Evolutionary conservation across 2,888 invertebrate species (phyloP), one percentile per base, ranked within the genome.

Genomic region (Byasa hedistus): DNA sequence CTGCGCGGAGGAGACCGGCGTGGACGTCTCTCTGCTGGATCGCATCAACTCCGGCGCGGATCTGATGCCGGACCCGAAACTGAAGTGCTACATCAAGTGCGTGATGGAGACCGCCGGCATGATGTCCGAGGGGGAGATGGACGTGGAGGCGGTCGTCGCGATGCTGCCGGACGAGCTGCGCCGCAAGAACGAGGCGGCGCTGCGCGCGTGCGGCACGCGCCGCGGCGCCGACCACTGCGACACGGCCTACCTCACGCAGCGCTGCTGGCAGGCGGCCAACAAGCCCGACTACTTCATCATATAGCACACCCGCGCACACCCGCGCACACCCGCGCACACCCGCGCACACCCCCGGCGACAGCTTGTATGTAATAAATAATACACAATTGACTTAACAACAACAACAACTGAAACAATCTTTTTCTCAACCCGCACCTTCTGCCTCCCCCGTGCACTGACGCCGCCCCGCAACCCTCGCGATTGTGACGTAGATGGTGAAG

Each of bases 101-200:
- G 77, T 83, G 23, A 88, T 91, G 91, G 91, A 90, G 79, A 89
- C 86, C 32, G 86, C 87, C 1, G 91, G 91, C 57, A 89, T 91
- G 88, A 70, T 89, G 77, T 66, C 79, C 0, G 89, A 83, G 5
- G 91, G 89, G 39, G 76, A 68, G 22, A 79, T 91, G 69, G 87
- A 91, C 72, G 77, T 89, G 59, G 91, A 90, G 48, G 83, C 87
- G 2, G 84, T 88, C 64, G 71, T 91, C 56, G 85, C 84, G 24
- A 71, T 91, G 72, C 74, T 91, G 70, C 89, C 87, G 0, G 83
- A 84, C 10, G 81, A 76, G 44, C 63, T 89, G 71, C 76, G 78
- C 24, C 69, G 39, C 44, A 80, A 77, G 70, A 82, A 79, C 72
- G 87, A 77, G 69, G 72, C 69, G 0, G 23, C 61, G 7, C 65